These are phyloP conservation scores for Lasioglossum calceatum DNA, from an alignment of 2,888 invertebrate species.

Conservation along the genomic window DNA sequence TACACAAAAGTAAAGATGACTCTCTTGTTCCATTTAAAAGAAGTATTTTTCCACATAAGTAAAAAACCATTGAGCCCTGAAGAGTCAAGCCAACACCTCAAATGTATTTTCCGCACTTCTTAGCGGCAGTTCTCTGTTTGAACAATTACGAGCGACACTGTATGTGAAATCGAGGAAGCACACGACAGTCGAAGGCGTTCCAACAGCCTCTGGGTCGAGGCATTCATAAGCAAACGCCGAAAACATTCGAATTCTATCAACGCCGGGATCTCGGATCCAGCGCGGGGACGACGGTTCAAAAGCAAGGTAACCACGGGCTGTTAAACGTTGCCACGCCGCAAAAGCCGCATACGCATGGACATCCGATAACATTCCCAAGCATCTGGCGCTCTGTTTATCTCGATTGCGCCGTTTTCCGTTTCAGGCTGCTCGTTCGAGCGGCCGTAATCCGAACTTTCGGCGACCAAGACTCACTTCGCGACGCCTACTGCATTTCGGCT, in stretches of 20 bases:
- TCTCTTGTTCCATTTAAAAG: too few relatives aligned
- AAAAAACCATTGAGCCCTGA: too few relatives aligned
- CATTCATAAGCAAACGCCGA: background rate
- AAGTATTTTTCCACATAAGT: too few relatives aligned
- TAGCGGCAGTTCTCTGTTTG: too few relatives aligned
- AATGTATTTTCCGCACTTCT: too few relatives aligned
- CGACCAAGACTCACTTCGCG: slow-evolving; percentile 15
- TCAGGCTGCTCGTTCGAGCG: slow-evolving; percentile 23
- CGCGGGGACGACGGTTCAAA: background rate
- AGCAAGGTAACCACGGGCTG: background rate
- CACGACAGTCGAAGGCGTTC: background rate
- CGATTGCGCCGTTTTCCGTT: slow-evolving; percentile 31
- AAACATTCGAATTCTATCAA: slow-evolving; percentile 7
- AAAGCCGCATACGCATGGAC: slow-evolving; percentile 28
- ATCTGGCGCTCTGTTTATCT: slow-evolving; percentile 40
- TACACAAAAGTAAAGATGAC: too few relatives aligned
- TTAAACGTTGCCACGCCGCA: slow-evolving; percentile 17
- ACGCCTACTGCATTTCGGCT: background rate
- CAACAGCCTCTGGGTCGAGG: too few relatives aligned
- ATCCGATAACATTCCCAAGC: slow-evolving; percentile 31
- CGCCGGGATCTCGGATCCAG: background rate
- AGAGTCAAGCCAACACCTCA: too few relatives aligned
- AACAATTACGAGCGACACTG: too few relatives aligned
- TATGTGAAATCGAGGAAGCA: background rate
- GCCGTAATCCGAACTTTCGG: slow-evolving; percentile 31